Conservation (phyloP, 2,888 invertebrate genomes). For the Fragum sueziense region DNA sequence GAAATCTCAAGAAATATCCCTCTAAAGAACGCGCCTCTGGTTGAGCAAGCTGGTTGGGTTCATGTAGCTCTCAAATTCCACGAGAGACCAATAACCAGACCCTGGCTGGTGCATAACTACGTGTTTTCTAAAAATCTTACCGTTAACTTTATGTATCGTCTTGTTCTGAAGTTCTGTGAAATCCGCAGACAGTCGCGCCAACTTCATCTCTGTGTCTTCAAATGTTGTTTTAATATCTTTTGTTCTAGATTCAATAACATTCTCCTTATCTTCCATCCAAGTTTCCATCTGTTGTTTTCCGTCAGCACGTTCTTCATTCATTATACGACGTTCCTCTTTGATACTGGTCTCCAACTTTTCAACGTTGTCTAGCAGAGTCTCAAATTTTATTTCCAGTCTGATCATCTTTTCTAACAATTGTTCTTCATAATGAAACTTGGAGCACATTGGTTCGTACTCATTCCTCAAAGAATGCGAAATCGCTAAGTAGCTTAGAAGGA, state of each 20-base stretch:
- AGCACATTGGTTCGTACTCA: not conserved
- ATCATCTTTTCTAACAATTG: conserved; percentile 1
- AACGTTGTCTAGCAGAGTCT: not conserved
- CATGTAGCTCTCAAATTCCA: too few relatives aligned
- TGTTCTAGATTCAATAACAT: not conserved
- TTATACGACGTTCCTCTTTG: not conserved
- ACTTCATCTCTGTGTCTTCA: not conserved
- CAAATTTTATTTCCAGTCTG: conserved; percentile 6
- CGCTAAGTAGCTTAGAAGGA: not conserved
- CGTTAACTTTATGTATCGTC: too few relatives aligned
- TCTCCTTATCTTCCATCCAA: not conserved
- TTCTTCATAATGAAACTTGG: conserved; percentile 13
- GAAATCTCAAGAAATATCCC: too few relatives aligned
- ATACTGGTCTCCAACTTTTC: not conserved
- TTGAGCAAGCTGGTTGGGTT: too few relatives aligned
- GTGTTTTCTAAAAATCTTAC: too few relatives aligned
- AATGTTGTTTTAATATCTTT: not conserved
- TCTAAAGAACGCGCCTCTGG: too few relatives aligned
- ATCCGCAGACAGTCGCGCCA: not conserved
- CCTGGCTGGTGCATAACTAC: too few relatives aligned
- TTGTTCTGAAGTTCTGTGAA: not conserved
- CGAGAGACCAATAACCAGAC: too few relatives aligned
- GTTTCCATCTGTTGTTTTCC: not conserved
- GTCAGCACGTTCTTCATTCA: not conserved
- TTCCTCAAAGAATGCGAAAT: not conserved